phyloP scores from a whole-genome alignment of 2,888 invertebrate species.

The Ormia ochracea region DNA sequence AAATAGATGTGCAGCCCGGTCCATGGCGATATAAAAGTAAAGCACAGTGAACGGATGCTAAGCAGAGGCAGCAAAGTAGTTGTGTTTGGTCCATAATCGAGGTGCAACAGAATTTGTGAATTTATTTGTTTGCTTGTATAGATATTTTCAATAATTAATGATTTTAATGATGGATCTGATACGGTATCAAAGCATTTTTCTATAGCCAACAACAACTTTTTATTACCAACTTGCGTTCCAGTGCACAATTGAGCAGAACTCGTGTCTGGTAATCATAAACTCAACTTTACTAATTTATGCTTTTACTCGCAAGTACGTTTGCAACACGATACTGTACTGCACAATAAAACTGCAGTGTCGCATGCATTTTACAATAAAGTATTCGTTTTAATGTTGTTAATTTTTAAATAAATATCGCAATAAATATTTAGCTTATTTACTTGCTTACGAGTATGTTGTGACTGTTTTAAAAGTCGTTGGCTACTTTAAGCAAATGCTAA shows the following conservation, averaged over 20 bases:
- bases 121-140: too few relatives aligned
- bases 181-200: background rate
- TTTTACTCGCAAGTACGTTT: too few relatives aligned
- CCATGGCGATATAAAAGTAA: too few relatives aligned
- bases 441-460: too few relatives aligned
- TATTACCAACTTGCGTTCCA: background rate
- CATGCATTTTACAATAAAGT: constrained; percentile 18
- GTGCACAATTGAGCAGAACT: background rate
- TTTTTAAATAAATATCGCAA: constrained; percentile 20
- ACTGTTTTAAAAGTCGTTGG: constrained; percentile 29
- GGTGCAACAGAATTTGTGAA: too few relatives aligned
- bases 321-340: too few relatives aligned
- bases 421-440: constrained; percentile 30
- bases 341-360: background rate
- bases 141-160: background rate
- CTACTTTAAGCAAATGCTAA: constrained; percentile 31
- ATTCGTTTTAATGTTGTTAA: constrained; percentile 15
- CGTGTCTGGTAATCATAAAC: background rate
- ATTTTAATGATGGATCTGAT: background rate
- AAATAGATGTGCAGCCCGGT: too few relatives aligned
- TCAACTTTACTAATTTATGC: constrained; percentile 3
- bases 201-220: background rate
- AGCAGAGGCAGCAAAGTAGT: too few relatives aligned
- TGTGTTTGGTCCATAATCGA: too few relatives aligned
- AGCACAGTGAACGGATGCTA: too few relatives aligned